Conservation (phyloP, 2,797 vertebrate species). For the Channa striata region DNA sequence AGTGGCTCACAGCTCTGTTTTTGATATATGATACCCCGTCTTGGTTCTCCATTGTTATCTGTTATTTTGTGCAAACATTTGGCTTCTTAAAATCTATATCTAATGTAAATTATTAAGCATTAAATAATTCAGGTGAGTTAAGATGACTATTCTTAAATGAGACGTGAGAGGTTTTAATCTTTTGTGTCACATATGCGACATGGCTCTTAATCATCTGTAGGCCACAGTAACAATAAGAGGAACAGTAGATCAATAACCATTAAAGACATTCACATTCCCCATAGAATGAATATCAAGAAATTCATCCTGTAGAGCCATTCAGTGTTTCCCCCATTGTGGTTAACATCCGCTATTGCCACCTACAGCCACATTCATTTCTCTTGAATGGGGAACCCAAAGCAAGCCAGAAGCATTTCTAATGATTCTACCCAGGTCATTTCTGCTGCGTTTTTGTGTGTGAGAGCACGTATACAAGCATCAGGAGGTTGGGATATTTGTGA, state of each 20-base stretch:
- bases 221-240: too few species aligned
- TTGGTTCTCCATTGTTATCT: slow-evolving; percentile 14
- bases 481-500: slow-evolving; percentile 9
- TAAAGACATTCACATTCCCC: slow-evolving; percentile 1
- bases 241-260: too few species aligned
- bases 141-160: too few species aligned
- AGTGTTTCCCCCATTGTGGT: too few species aligned
- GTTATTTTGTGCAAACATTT: slow-evolving; percentile 69
- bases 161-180: too few species aligned
- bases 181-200: background rate
- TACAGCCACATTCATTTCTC: slow-evolving; percentile 1
- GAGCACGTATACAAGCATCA: too few species aligned
- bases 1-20: background rate
- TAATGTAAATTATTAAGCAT: background rate
- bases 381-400: slow-evolving; percentile 4
- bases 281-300: slow-evolving; percentile 11
- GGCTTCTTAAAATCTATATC: slow-evolving; percentile 22
- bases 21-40: slow-evolving; percentile 10
- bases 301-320: too few species aligned
- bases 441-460: slow-evolving; percentile 3
- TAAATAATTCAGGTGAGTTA: background rate
- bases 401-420: slow-evolving; percentile 10
- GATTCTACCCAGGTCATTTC: background rate
- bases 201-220: background rate
- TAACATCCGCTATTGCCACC: too few species aligned